A percentile compares a stretch with the other conserved stretches of the same genome.
phyloP scores from a whole-genome alignment of 2,888 invertebrate genomes.

The Esperia sulphurella region DNA sequence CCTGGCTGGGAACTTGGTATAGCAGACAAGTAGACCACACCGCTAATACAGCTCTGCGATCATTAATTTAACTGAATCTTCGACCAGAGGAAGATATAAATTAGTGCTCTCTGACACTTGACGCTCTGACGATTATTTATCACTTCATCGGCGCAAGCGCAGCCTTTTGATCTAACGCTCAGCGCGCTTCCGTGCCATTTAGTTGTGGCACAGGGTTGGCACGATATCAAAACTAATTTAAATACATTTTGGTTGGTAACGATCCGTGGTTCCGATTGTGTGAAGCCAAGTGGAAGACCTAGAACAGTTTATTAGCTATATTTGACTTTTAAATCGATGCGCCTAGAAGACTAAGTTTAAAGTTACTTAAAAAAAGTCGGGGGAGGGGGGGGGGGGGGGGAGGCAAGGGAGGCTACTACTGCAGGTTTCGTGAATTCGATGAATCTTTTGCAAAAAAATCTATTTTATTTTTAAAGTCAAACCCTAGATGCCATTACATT shows the following conservation, averaged over 20 bases:
- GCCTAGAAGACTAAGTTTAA: too few species aligned
- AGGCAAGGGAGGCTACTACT: too few species aligned
- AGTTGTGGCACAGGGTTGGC: constrained; percentile 13
- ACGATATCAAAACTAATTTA: neutral
- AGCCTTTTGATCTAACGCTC: constrained; percentile 46
- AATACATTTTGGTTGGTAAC: too few species aligned
- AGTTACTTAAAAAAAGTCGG: too few species aligned
- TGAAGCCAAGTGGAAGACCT: neutral
- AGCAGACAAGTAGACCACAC: neutral
- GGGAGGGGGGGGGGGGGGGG: too few species aligned
- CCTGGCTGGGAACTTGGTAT: neutral
- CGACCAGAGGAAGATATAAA: constrained; percentile 3
- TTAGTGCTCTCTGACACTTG: neutral
- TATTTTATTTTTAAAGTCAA: too few species aligned
- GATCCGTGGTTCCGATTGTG: too few species aligned
- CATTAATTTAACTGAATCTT: neutral
- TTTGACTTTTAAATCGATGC: too few species aligned
- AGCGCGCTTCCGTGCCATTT: constrained; percentile 20
- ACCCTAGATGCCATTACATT: too few species aligned
- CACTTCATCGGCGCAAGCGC: constrained; percentile 38
- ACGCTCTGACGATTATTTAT: constrained; percentile 26
- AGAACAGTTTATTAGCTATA: too few species aligned
- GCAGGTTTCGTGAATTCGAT: too few species aligned
- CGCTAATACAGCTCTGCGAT: neutral
- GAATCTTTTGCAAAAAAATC: too few species aligned